Evolutionary conservation across 2,888 invertebrate species (phyloP).

Genomic region (Tridacna gigas): DNA sequence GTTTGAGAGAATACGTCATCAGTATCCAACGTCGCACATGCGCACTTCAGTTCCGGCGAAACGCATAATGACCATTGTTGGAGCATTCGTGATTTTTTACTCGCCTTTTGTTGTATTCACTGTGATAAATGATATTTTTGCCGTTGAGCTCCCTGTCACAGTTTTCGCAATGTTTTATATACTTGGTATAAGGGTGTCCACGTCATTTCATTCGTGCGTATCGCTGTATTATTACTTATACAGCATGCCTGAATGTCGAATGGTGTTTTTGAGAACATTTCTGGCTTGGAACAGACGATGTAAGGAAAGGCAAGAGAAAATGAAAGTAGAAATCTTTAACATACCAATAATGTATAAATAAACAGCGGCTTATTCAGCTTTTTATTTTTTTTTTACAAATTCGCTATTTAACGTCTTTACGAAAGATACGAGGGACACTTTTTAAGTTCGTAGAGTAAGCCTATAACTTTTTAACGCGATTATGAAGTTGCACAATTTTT

Average conservation of each 20-base stretch:
- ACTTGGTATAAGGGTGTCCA: background rate
- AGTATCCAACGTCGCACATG: slow-evolving; percentile 1
- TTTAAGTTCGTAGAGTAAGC: no score
- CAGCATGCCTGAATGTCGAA: slow-evolving; percentile 2
- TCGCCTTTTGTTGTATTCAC: slow-evolving; percentile 1
- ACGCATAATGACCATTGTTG: slow-evolving; percentile 3
- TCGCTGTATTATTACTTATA: slow-evolving; percentile 6
- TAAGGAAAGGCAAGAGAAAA: background rate
- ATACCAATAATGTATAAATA: background rate
- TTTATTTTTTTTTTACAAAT: no score
- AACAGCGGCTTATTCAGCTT: no score
- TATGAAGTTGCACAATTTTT: no score
- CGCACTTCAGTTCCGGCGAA: slow-evolving; percentile 8
- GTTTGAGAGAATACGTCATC: background rate
- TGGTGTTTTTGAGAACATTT: slow-evolving; percentile 6
- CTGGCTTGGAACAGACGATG: background rate
- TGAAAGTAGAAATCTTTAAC: background rate
- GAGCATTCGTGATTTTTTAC: background rate
- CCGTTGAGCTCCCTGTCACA: background rate
- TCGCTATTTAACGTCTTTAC: no score
- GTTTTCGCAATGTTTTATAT: background rate
- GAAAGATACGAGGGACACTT: no score
- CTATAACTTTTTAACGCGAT: no score
- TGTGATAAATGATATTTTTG: background rate
- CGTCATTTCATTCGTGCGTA: background rate